These are phyloP conservation scores for Rhynchonema sp. DNA, from an alignment of 2,888 invertebrate genomes.

Conservation along the genomic window DNA sequence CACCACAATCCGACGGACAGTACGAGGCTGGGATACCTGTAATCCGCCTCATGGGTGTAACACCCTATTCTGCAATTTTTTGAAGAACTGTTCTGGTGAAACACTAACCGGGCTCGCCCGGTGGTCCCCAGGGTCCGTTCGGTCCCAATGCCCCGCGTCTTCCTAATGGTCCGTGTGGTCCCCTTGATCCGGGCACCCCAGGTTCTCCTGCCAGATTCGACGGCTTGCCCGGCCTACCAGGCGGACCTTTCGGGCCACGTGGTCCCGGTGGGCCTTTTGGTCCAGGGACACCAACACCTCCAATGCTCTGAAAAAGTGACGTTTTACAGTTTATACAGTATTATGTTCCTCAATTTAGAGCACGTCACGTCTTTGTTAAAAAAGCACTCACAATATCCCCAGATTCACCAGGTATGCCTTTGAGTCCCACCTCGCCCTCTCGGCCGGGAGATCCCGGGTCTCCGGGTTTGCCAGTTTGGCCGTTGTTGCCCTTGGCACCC, in stretches of 20 bases:
- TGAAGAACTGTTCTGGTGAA: background rate
- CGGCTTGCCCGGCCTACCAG: conserved; percentile 10
- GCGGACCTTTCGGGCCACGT: conserved; percentile 12
- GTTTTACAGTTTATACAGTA: background rate
- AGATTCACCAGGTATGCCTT: background rate
- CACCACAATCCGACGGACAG: conserved; percentile 17
- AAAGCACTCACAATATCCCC: background rate
- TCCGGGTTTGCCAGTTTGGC: conserved; percentile 13
- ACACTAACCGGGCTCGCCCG: background rate
- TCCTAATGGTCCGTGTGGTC: conserved; percentile 15
- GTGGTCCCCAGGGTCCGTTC: conserved; percentile 6
- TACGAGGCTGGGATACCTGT: conserved; percentile 15
- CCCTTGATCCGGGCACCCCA: conserved; percentile 12
- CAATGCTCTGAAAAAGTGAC: conserved; percentile 2
- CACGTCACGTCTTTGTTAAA: background rate
- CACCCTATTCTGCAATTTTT: no score
- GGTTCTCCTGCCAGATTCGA: conserved; percentile 13
- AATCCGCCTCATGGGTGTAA: no score
- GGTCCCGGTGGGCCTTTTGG: conserved; percentile 15
- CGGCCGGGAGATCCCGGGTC: conserved; percentile 11
- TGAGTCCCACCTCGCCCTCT: background rate
- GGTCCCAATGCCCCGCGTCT: conserved; percentile 16
- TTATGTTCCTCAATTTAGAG: background rate
- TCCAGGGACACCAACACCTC: conserved; percentile 15
- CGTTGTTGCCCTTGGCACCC: conserved; percentile 18